phyloP scores from a whole-genome alignment of 1,140 invertebrate species.

The Nasonia longicornis region DNA sequence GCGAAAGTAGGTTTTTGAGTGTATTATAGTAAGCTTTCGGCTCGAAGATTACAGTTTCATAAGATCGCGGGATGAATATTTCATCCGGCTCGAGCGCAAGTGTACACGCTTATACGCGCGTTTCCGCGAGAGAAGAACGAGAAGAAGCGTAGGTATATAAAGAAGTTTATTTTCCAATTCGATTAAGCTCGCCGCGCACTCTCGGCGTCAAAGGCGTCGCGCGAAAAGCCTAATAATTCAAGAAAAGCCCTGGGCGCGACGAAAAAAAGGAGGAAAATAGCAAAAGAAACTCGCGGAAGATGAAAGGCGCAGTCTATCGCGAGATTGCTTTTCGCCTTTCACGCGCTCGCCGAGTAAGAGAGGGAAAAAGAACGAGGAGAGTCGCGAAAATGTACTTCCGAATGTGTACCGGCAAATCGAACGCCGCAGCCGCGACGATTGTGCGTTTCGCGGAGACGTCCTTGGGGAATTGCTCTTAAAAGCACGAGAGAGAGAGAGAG shows the following conservation, averaged over 20 bases:
- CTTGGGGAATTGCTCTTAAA: conserved; percentile 40
- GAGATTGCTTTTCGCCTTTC: conserved; percentile 64
- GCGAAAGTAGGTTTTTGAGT: not conserved
- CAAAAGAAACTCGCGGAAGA: conserved; percentile 23
- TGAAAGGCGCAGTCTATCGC: conserved; percentile 48
- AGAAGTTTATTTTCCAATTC: conserved; percentile 19
- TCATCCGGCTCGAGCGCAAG: not conserved
- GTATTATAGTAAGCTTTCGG: no score
- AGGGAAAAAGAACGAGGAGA: conserved; percentile 6
- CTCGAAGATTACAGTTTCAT: not conserved
- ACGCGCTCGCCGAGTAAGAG: conserved; percentile 39
- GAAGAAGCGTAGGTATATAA: not conserved
- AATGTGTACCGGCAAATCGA: conserved; percentile 63
- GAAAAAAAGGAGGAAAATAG: not conserved
- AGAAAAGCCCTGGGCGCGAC: conserved; percentile 3
- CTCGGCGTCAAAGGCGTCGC: conserved; percentile 12
- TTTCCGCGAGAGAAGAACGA: not conserved
- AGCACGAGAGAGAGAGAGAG: not conserved
- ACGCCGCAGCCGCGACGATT: conserved; percentile 51
- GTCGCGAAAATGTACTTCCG: conserved; percentile 62
- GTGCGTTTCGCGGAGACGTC: conserved; percentile 48
- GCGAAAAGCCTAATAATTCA: conserved; percentile 34
- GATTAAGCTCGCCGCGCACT: conserved; percentile 14
- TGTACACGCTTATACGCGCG: no score
- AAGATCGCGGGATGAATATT: conserved; percentile 4